Percentiles rank a stretch among this genome's conserved stretches.
Evolutionary conservation across 2,888 invertebrate genomes (phyloP).

Genomic region (Lasioglossum figueresi): DNA sequence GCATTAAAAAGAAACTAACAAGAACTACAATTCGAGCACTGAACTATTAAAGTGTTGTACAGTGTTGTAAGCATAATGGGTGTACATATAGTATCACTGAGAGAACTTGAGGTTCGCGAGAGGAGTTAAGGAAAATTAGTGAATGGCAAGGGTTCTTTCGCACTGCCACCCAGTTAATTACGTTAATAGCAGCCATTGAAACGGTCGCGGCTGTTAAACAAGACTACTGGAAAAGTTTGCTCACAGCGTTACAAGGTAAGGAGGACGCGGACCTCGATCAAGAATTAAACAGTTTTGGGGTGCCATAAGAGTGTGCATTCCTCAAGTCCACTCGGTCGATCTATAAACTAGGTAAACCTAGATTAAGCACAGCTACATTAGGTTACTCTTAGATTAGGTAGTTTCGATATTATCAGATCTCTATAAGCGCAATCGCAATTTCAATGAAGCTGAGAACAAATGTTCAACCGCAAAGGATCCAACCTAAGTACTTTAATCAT

Average conservation of each 20-base stretch:
- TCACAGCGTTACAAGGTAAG: neutral
- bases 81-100: neutral
- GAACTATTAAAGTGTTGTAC: neutral
- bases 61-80: slow-evolving; percentile 5
- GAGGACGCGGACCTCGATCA: neutral
- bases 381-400: neutral
- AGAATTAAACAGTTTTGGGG: neutral
- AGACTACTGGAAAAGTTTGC: neutral
- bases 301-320: neutral
- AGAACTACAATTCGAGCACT: neutral
- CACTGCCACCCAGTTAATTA: neutral
- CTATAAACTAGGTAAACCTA: neutral
- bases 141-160: neutral
- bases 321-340: slow-evolving; percentile 4
- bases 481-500: neutral
- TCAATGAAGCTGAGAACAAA: neutral
- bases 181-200: neutral
- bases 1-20: neutral
- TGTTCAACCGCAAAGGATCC: neutral
- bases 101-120: slow-evolving; percentile 7
- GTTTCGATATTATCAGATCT: neutral
- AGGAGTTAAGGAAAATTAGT: neutral
- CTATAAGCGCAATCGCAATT: neutral
- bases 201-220: neutral
- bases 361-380: slow-evolving; percentile 5